These are phyloP conservation scores for Drosophila bocki DNA, from an alignment of 1,140 invertebrate genomes.

Conservation along the genomic window DNA sequence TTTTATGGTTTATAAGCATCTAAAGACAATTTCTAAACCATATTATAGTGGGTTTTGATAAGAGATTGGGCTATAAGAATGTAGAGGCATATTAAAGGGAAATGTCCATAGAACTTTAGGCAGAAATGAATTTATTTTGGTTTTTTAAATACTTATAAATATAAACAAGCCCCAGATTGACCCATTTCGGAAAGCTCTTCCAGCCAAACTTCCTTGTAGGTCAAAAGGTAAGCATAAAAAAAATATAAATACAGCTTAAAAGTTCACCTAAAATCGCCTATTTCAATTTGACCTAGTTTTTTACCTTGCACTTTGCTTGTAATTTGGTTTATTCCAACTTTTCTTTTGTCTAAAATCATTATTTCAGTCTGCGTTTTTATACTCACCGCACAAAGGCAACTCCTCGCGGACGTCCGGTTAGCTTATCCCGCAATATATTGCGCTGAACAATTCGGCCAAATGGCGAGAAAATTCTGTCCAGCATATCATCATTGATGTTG, in stretches of 20 bases:
- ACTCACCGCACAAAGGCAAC: constrained; percentile 95
- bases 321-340: not conserved
- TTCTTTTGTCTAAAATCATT: too few relatives aligned
- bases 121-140: not conserved
- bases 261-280: not conserved
- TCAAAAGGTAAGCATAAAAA: not conserved
- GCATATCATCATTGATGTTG: constrained; percentile 91
- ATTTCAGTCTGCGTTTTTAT: too few relatives aligned
- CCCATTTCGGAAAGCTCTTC: not conserved
- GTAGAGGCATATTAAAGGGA: not conserved
- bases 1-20: not conserved
- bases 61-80: not conserved
- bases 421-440: constrained; percentile 94
- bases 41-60: not conserved
- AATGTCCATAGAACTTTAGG: not conserved
- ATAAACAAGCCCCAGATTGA: not conserved
- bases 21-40: not conserved
- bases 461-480: constrained; percentile 93
- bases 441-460: constrained; percentile 96
- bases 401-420: constrained; percentile 93
- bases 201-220: not conserved
- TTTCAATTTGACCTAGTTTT: not conserved
- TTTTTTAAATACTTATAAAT: not conserved
- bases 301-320: not conserved
- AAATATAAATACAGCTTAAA: not conserved